Conservation (phyloP, 2,797 vertebrate species). For the Etheostoma perlongum region DNA sequence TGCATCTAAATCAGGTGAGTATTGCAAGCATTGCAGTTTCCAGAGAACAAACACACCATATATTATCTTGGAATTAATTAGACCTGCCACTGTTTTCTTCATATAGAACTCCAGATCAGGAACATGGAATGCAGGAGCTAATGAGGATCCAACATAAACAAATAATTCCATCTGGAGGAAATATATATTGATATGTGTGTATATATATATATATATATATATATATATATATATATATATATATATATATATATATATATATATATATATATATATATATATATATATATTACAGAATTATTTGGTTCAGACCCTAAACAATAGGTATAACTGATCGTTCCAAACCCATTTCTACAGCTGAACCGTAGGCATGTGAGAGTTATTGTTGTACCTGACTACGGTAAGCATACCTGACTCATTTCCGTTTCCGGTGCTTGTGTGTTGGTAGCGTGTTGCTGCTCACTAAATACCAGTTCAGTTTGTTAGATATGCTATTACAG, state of each 20-base stretch:
- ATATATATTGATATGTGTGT: conserved; percentile 6
- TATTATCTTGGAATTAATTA: conserved; percentile 39
- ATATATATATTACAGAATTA: conserved; percentile 24
- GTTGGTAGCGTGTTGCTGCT: too few relatives aligned
- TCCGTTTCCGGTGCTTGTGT: too few relatives aligned
- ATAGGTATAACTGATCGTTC: conserved; percentile 11
- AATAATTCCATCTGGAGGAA: conserved; percentile 18
- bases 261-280: conserved; percentile 25
- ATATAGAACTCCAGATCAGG: neutral
- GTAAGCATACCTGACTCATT: too few relatives aligned
- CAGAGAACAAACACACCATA: conserved; percentile 19
- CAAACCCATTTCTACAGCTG: conserved; percentile 33
- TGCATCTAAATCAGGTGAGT: conserved; percentile 38
- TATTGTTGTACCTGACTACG: too few relatives aligned
- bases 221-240: conserved; percentile 22
- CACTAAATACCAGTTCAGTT: too few relatives aligned
- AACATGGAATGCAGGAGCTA: too few relatives aligned
- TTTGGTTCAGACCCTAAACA: conserved; percentile 21
- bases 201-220: conserved; percentile 22
- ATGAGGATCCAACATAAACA: too few relatives aligned
- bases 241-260: conserved; percentile 22
- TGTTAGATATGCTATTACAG: too few relatives aligned
- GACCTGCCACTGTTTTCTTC: conserved; percentile 21
- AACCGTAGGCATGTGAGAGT: neutral
- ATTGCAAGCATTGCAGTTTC: conserved; percentile 28